Evolutionary conservation across 2,113 vertebrate genomes (phyloP), one percentile per base, ranked within the genome.

Genomic region (Scytalopus superciliaris): DNA sequence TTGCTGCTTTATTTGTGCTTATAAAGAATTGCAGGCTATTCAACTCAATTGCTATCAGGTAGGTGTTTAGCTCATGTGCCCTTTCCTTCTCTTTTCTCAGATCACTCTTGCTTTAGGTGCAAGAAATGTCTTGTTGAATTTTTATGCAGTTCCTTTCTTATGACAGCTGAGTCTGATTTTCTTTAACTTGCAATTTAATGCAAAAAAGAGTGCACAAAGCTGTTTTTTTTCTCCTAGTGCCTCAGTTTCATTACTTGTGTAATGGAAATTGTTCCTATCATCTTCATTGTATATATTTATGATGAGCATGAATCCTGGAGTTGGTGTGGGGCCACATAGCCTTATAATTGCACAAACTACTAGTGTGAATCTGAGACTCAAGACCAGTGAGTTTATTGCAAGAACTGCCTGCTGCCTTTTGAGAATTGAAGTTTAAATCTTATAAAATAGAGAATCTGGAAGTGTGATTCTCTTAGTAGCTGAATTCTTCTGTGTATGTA

Each of bases 1-100:
- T 72, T 89, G 50, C 52, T 77, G 86, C 84, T 82, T 90, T 90
- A 75, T 81, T 96, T 93, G 56, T 87, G 55, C 62, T 93, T 92
- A 9, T 2, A 92, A 84, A 84, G 85, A 82, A 83, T 68, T 81
- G 31, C 84, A 95, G 69, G 28, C 72, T 83, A 25, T 89, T 93
- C 73, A 84, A 7, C 39, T 56, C 73, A 44, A 0, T 78, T 86
- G 57, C 68, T 96, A 22, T 89, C 88, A 87, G 88, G 78, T 96
- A 91, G 87, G 90, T 95, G 70, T 88, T 88, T 33, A 92, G 79
- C 56, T 86, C 23, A 12, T 75, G 63, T 75, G 52, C 62, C 37
- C 25, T 73, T 88, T 67, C 28, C 62, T 87, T 80, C 55, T 62
- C 14, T 57, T 82, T 91, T 79, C 47, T n/a, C 60, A 67, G 42